Evolutionary conservation across 2,888 invertebrate genomes (phyloP).

Genomic region (Galerucella pusilla): DNA sequence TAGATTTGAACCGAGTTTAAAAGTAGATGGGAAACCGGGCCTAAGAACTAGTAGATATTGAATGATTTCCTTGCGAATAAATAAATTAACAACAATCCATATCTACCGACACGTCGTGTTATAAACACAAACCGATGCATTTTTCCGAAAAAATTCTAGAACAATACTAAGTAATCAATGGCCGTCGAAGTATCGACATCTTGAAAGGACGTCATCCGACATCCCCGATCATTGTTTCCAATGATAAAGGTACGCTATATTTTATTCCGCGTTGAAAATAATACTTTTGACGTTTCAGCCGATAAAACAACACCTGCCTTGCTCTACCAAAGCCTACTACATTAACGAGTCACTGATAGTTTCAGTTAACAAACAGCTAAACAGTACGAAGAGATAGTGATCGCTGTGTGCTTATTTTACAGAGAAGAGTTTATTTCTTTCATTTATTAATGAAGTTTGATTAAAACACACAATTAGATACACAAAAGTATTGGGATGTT

Average conservation of each 20-base stretch:
- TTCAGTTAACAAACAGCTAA: constrained; percentile 40
- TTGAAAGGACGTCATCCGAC: constrained; percentile 50
- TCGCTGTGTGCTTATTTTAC: constrained; percentile 29
- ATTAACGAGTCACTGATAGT: constrained; percentile 44
- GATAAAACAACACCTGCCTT: constrained; percentile 54
- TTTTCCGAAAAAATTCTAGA: constrained; percentile 53
- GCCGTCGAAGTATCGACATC: constrained; percentile 54
- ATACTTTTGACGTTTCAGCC: constrained; percentile 55
- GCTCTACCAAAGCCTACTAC: constrained; percentile 45
- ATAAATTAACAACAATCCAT: neutral
- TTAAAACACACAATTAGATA: neutral
- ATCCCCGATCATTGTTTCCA: constrained; percentile 47
- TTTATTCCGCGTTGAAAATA: constrained; percentile 55
- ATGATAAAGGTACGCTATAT: constrained; percentile 53
- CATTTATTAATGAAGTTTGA: constrained; percentile 9
- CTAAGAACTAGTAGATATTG: too few relatives aligned
- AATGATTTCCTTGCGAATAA: too few relatives aligned
- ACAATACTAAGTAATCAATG: constrained; percentile 49
- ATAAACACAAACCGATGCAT: neutral
- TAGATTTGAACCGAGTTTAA: too few relatives aligned
- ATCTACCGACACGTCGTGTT: neutral
- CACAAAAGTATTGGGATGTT: neutral
- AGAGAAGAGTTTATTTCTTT: constrained; percentile 30
- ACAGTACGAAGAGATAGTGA: constrained; percentile 34
- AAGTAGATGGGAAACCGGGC: too few relatives aligned